Conservation (phyloP, 2,113 vertebrate genomes). For the Misgurnus anguillicaudatus region DNA sequence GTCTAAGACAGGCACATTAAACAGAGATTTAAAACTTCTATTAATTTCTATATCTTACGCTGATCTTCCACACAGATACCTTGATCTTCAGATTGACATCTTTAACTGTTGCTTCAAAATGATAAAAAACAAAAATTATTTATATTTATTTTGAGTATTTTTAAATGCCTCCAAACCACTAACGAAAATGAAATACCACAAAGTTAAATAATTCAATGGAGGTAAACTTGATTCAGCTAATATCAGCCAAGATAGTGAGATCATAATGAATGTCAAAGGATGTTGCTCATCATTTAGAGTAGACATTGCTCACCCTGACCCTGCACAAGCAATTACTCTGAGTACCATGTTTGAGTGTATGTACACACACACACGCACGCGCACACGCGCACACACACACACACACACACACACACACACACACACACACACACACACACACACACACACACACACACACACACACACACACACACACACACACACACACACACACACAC, state of each 20-base stretch:
- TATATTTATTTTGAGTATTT: no score
- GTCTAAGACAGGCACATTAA: no score
- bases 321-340: constrained; percentile 17
- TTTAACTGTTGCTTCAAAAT: no score
- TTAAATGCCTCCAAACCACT: no score
- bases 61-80: no score
- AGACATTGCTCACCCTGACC: constrained; percentile 16
- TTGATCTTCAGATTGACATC: no score
- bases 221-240: no score
- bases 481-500: constrained; percentile 19
- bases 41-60: no score
- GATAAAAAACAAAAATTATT: no score
- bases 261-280: constrained; percentile 25
- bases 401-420: background rate
- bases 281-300: constrained; percentile 38
- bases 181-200: background rate
- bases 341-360: background rate
- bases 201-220: background rate
- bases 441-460: background rate
- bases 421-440: background rate
- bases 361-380: constrained; percentile 15
- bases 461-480: background rate
- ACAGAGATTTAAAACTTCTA: no score
- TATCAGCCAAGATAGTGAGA: background rate
- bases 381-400: background rate